These are phyloP conservation scores for Pongo abelii DNA, from an alignment of 2,113 vertebrate genomes.

Conservation along the genomic window DNA sequence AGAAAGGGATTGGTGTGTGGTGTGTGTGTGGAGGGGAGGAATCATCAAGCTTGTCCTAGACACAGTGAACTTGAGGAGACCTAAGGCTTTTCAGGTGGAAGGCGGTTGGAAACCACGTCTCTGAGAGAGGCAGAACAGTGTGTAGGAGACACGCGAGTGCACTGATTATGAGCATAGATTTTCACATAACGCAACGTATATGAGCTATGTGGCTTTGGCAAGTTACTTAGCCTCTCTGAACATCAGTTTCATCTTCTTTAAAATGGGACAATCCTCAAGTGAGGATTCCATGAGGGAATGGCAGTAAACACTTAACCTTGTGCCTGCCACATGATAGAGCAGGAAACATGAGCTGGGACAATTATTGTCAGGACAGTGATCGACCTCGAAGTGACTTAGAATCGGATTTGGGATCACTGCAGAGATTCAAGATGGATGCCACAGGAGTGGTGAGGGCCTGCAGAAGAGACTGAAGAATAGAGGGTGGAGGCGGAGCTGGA, in stretches of 20 bases:
- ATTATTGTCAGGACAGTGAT: neutral
- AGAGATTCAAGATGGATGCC: neutral
- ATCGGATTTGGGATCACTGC: neutral
- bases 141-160: neutral
- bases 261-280: neutral
- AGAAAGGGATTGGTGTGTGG: neutral
- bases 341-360: neutral
- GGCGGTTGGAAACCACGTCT: neutral
- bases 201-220: neutral
- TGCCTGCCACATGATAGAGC: neutral
- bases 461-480: neutral
- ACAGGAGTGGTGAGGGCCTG: neutral
- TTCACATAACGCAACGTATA: accelerated
- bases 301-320: neutral
- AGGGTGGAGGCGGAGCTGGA: neutral
- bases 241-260: neutral
- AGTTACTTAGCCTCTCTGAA: neutral
- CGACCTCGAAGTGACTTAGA: neutral
- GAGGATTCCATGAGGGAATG: neutral
- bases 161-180: too few relatives aligned
- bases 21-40: too few relatives aligned
- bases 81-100: neutral
- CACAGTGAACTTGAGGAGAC: neutral
- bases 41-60: neutral
- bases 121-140: neutral